A percentile compares a stretch with the other conserved stretches of the same genome.
These are phyloP conservation scores for Hydrocynus forskahlii DNA, from an alignment of 2,797 vertebrate genomes.

Conservation along the genomic window DNA sequence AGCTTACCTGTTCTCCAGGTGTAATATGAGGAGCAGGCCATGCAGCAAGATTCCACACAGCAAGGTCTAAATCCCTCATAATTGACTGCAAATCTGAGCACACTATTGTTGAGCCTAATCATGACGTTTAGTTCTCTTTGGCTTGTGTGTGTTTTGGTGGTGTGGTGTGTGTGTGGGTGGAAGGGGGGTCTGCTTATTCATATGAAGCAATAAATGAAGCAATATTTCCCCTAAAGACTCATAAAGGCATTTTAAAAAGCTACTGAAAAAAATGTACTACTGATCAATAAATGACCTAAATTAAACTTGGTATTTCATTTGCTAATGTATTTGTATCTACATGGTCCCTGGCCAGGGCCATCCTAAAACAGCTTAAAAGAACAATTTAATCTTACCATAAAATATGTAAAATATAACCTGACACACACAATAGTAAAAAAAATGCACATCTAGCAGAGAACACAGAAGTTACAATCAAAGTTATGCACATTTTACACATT, in stretches of 20 bases:
- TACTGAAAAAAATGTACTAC: too few relatives aligned
- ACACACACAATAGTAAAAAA: too few relatives aligned
- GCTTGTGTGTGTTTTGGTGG: background rate
- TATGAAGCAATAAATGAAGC: constrained; percentile 20
- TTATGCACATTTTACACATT: too few relatives aligned
- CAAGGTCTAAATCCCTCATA: constrained; percentile 76
- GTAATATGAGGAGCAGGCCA: constrained; percentile 74
- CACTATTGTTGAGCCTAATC: constrained; percentile 57
- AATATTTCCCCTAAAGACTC: constrained; percentile 21
- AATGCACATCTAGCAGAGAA: too few relatives aligned
- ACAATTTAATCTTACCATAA: too few relatives aligned
- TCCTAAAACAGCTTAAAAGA: too few relatives aligned
- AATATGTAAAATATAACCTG: too few relatives aligned
- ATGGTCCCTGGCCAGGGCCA: too few relatives aligned
- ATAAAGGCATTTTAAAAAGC: background rate
- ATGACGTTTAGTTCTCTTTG: constrained; percentile 14
- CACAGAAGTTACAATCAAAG: too few relatives aligned
- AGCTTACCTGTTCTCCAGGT: constrained; percentile 74
- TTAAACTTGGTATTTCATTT: too few relatives aligned
- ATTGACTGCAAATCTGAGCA: constrained; percentile 80
- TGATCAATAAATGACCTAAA: too few relatives aligned
- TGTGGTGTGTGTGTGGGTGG: constrained; percentile 11
- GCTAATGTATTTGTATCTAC: too few relatives aligned
- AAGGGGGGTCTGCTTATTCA: constrained; percentile 9
- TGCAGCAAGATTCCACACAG: constrained; percentile 45